Evolutionary conservation across 2,797 vertebrate species (phyloP).

Genomic region (Rousettus madagascariensis): DNA sequence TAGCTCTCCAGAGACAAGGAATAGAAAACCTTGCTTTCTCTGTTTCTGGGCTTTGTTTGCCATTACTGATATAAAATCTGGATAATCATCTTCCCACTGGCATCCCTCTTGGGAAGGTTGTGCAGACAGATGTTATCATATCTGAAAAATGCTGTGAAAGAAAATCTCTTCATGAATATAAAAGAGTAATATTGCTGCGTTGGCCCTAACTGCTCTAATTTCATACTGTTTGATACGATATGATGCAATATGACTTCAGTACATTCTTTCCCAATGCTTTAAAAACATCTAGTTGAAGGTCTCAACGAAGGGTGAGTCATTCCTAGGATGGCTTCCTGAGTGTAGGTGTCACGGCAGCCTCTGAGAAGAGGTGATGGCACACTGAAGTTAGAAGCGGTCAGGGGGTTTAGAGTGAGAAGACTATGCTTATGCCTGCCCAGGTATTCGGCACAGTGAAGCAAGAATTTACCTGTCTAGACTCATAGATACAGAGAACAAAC

Average conservation of each 20-base stretch:
- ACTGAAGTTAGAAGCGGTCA: not conserved
- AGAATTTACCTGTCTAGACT: not conserved
- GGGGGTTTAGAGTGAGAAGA: not conserved
- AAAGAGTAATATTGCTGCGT: not conserved
- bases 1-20: slow-evolving; percentile 19
- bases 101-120: slow-evolving; percentile 25
- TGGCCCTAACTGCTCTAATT: slow-evolving; percentile 12
- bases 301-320: not conserved
- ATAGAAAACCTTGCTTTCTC: not conserved
- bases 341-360: not conserved
- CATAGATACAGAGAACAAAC: too few species aligned
- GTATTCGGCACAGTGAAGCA: not conserved
- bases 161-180: slow-evolving; percentile 43
- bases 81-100: slow-evolving; percentile 10
- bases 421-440: not conserved
- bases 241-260: slow-evolving; percentile 4
- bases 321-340: not conserved
- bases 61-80: slow-evolving; percentile 40
- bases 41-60: slow-evolving; percentile 43
- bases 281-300: slow-evolving; percentile 9
- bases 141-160: slow-evolving; percentile 48
- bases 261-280: not conserved
- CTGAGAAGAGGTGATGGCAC: not conserved
- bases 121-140: slow-evolving; percentile 60
- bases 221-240: not conserved